Evolutionary conservation across 2,797 vertebrate species (phyloP).

Genomic region (Coranthus polyacanthus): DNA sequence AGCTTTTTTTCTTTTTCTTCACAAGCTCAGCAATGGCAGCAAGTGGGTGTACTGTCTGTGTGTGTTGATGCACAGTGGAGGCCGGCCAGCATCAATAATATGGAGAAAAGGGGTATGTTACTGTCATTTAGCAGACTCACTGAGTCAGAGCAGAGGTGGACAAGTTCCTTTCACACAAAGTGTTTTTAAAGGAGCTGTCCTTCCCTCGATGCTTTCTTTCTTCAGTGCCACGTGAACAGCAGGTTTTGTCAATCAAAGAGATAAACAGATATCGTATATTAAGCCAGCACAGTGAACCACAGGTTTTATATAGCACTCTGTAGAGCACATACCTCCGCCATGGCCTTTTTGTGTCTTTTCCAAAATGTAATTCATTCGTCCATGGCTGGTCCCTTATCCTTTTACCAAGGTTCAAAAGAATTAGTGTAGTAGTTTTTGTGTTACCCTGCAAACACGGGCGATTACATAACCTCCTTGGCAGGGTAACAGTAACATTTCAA

Average conservation of each 20-base stretch:
- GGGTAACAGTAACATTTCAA: no score
- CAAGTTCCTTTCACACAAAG: not conserved
- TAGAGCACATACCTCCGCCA: no score
- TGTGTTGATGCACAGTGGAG: conserved; percentile 23
- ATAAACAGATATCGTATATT: not conserved
- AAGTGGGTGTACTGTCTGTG: conserved; percentile 21
- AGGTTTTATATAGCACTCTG: not conserved
- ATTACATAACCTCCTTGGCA: no score
- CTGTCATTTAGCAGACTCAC: conserved; percentile 15
- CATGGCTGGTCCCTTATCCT: no score
- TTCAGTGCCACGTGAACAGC: conserved; percentile 10
- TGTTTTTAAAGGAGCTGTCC: not conserved
- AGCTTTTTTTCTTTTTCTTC: conserved; percentile 5
- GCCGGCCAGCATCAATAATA: conserved; percentile 20
- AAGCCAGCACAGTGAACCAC: conserved; percentile 1
- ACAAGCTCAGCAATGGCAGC: conserved; percentile 17
- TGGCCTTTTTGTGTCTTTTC: no score
- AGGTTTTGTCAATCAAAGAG: not conserved
- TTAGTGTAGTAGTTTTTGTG: no score
- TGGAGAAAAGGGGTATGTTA: not conserved
- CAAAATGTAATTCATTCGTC: no score
- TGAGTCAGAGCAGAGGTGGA: conserved; percentile 21
- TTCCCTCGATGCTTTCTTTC: not conserved
- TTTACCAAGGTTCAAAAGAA: no score
- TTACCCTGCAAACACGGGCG: no score